Base-by-base conservation (phyloP, 2,888 invertebrate genomes). In the Melanotus villosus region DNA sequence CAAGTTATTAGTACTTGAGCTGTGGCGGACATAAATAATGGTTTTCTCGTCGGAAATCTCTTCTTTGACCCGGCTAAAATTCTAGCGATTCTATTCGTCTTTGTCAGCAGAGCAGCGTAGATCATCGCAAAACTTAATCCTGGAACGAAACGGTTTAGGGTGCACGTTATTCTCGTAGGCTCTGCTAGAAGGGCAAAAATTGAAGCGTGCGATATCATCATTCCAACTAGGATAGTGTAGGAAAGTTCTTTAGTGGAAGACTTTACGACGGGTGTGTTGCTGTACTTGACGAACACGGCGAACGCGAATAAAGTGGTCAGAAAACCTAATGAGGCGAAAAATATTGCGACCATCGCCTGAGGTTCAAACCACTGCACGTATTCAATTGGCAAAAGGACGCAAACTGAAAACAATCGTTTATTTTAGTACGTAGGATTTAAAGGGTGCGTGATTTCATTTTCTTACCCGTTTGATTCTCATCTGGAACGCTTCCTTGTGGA, bases 251-350 rank as follows among this genome's bases (percentile, higher is more conserved):
- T 85, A 3, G 89, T 90, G 45, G 90, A 89, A 1, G 90, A 88
- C 84, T 93, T 92, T 36, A 94, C 93, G 3, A 94, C 91, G 1
- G 94, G 93, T 0, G 94, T 94, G 82, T 90, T 85, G 83, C 92
- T 91, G 83, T 90, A 88, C 65, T 87, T 87, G 50, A 91, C 81
- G 83, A 93, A 92, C 23, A 92, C 86, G 34, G 86, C 80, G 70
- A 89, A 87, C 0, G 91, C 88, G 77, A 89, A 86, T 30, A 87
- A 82, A 1, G 92, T 91, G 34, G 88, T 86, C 45, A 89, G 81
- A 73, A 92, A 88, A n/a, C 93, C 92, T 56, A 89, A 77, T 36
- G 85, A 86, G 23, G 90, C 88, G 77, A 90, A 86, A 14, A 84
- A 84, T 76, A 90, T 87, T 10, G 90, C 88, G 12, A 89, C 87